Evolutionary conservation across 2,797 vertebrate genomes (phyloP), one percentile per base, ranked within the genome.

Genomic region (Clamator glandarius): DNA sequence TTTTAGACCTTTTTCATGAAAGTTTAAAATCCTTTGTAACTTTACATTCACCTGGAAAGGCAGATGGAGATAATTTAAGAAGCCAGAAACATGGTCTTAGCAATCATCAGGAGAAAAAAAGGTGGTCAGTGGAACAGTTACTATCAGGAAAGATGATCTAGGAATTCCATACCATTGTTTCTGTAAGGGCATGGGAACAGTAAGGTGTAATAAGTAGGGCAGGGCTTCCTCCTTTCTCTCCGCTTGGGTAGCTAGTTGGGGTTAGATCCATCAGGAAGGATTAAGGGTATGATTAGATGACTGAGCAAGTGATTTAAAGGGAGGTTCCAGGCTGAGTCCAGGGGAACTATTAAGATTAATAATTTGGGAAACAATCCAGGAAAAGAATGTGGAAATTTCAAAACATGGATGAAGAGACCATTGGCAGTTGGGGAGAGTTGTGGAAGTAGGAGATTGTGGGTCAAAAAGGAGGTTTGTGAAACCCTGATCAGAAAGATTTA

Each of bases 221-320:
- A 93, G 77, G 64, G 63, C 83, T 94, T 92, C 83, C 80, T 78
- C 67, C 69, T 86, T 72, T 84, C 85, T 84, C 67, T 76, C 8
- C 0, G 63, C 70, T 87, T 2, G 0, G 41, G 29, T 91, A 67
- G 80, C 83, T 94, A 67, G 62, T 70, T 87, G 59, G 50, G 59
- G 77, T 92, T 93, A 87, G 93, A 76, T 81, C 51, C 92, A 90
- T 41, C 77, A 79, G 90, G 90, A 84, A 54, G 94, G 93, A 96
- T 96, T 95, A 96, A 90, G 48, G 90, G 50, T 86, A 70, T 90
- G 93, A 94, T 96, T 96, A 95, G 93, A 93, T 95, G 94, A 96
- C 93, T 95, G 93, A 93, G 80, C 94, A 90, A 79, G 59, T 95
- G 95, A 95, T 77, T 95, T 94, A 88, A 78, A 95, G 94, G 94